phyloP scores from a whole-genome alignment of 1,140 invertebrate species.

The Brachystomella parvula region DNA sequence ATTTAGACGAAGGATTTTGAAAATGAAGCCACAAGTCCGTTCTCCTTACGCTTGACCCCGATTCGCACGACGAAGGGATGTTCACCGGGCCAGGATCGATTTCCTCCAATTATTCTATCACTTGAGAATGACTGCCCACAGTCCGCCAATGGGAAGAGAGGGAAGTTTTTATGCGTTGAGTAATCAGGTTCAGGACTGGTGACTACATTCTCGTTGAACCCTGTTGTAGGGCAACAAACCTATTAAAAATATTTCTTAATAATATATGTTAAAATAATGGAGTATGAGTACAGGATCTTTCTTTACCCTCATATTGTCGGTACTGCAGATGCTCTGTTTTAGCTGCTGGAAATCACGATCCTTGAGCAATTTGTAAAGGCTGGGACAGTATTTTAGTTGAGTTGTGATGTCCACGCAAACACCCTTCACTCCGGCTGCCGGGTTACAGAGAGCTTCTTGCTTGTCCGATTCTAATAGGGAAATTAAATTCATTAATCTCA shows the following conservation, averaged over 20 bases:
- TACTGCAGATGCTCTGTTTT: background rate
- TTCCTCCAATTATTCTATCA: slow-evolving; percentile 30
- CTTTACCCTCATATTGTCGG: slow-evolving; percentile 4
- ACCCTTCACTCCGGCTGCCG: background rate
- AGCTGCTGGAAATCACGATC: background rate
- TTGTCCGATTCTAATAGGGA: too few species aligned
- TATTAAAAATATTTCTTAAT: slow-evolving; percentile 8
- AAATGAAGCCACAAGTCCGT: background rate
- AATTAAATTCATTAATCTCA: too few species aligned
- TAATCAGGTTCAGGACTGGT: background rate
- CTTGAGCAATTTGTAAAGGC: background rate
- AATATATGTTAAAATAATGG: background rate
- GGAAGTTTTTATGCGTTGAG: slow-evolving; percentile 22
- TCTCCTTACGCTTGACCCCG: slow-evolving; percentile 9
- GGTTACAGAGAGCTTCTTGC: background rate
- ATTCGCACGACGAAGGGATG: slow-evolving; percentile 27
- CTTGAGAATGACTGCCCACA: slow-evolving; percentile 18
- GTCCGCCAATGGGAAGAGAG: slow-evolving; percentile 17
- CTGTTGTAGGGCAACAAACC: slow-evolving; percentile 28
- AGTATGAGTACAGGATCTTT: background rate
- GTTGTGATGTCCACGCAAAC: background rate
- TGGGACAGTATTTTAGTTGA: slow-evolving; percentile 7
- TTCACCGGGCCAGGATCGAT: slow-evolving; percentile 11
- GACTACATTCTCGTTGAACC: slow-evolving; percentile 13
- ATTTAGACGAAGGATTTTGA: background rate